Evolutionary conservation across 2,888 invertebrate genomes (phyloP).

Genomic region (Abrostola triplasia): DNA sequence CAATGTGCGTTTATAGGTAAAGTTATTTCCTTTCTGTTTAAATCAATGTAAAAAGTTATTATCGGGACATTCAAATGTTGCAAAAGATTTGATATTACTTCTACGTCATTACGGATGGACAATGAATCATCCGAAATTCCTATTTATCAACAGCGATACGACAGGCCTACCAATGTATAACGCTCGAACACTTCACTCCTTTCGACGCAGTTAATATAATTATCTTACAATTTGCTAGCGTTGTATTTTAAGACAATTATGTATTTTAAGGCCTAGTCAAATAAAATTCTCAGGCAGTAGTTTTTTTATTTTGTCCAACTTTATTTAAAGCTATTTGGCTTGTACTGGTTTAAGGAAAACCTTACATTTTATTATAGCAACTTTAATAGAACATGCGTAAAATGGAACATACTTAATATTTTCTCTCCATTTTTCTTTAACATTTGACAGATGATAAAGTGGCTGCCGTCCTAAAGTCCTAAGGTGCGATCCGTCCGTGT

Average conservation of each 20-base stretch:
- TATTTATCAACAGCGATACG: conserved; percentile 61
- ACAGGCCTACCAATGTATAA: conserved; percentile 47
- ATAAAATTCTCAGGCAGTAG: background rate
- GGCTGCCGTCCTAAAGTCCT: conserved; percentile 60
- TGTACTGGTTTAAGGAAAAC: too few relatives aligned
- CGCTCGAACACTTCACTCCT: conserved; percentile 39
- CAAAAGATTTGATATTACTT: conserved; percentile 43
- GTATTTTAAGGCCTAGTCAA: background rate
- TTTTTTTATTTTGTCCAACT: background rate
- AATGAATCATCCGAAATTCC: conserved; percentile 80
- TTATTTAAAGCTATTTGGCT: background rate
- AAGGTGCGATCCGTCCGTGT: conserved; percentile 78
- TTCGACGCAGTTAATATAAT: conserved; percentile 36
- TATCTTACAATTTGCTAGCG: background rate
- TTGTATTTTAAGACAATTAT: background rate
- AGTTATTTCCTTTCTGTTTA: conserved; percentile 1
- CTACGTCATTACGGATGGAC: conserved; percentile 42
- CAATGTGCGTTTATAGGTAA: background rate
- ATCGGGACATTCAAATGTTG: conserved; percentile 27
- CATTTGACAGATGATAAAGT: conserved; percentile 75
- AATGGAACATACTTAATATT: conserved; percentile 46
- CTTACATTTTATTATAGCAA: background rate
- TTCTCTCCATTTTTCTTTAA: conserved; percentile 53
- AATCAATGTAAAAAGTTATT: conserved; percentile 2
- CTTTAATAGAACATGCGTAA: conserved; percentile 30